A percentile compares a stretch with the other conserved stretches of the same genome.
phyloP scores from a whole-genome alignment of 2,797 vertebrate genomes.

The Amblyraja radiata region DNA sequence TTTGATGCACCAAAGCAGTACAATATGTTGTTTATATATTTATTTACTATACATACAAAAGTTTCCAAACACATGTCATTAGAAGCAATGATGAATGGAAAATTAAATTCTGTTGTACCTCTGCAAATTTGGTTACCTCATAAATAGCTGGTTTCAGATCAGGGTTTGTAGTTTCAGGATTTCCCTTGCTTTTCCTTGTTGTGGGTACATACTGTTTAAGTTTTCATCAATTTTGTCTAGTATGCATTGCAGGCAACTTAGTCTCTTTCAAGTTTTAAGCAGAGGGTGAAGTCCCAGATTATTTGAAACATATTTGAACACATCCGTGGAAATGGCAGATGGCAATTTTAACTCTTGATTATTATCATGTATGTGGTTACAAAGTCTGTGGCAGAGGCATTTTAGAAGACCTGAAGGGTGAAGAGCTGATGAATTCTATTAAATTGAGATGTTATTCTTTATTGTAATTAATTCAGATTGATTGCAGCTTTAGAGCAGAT shows the following conservation, averaged over 20 bases:
- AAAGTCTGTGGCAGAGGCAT: not conserved
- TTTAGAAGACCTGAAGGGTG: not conserved
- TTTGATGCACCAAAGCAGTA: not conserved
- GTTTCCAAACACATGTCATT: not conserved
- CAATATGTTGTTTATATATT: not conserved
- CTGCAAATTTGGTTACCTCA: no score
- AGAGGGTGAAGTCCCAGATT: not conserved
- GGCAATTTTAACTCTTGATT: not conserved
- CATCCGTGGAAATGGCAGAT: not conserved
- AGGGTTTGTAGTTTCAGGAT: not conserved
- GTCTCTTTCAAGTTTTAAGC: not conserved
- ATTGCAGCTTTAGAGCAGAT: not conserved
- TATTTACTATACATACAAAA: not conserved
- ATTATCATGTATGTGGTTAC: not conserved
- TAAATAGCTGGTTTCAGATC: not conserved
- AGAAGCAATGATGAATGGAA: constrained; percentile 2
- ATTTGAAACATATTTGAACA: not conserved
- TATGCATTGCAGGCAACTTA: not conserved
- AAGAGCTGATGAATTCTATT: not conserved
- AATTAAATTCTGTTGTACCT: not conserved
- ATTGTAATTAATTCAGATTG: not conserved
- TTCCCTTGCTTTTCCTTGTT: not conserved
- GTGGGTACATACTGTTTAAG: not conserved
- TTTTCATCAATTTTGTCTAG: not conserved
- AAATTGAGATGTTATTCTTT: not conserved